Conservation (phyloP, 1,140 invertebrate genomes). For the Lamellibrachia luymesi region DNA sequence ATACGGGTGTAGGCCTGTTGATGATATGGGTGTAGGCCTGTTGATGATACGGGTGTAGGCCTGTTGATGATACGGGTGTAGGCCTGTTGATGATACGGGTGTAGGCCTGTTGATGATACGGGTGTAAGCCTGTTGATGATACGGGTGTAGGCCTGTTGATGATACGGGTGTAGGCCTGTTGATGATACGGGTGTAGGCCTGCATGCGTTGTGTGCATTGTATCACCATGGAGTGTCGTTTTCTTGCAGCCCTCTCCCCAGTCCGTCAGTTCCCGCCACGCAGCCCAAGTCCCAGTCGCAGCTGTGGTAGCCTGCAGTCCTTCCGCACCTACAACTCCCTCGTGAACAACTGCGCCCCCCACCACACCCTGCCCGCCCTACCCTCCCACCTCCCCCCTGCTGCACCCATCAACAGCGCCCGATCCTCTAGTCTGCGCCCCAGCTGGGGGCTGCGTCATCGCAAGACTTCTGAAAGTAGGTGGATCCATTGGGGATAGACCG, state of each 20-base stretch:
- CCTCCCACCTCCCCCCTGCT: neutral
- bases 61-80: no score
- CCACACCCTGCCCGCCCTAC: neutral
- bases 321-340: slow-evolving; percentile 25
- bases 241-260: neutral
- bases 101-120: no score
- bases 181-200: neutral
- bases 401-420: neutral
- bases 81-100: no score
- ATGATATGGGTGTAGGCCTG: no score
- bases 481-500: neutral
- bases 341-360: slow-evolving; percentile 19
- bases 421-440: neutral
- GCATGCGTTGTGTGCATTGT: neutral
- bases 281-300: slow-evolving; percentile 18
- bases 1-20: no score
- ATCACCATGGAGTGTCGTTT: neutral
- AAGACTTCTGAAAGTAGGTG: neutral
- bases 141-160: no score
- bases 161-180: neutral
- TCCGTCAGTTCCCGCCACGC: slow-evolving; percentile 10
- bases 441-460: neutral
- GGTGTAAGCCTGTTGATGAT: no score
- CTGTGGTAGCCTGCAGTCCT: slow-evolving; percentile 20
- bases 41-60: no score